Base-by-base conservation (phyloP, 2,797 vertebrate genomes). In the Myotis myotis region DNA sequence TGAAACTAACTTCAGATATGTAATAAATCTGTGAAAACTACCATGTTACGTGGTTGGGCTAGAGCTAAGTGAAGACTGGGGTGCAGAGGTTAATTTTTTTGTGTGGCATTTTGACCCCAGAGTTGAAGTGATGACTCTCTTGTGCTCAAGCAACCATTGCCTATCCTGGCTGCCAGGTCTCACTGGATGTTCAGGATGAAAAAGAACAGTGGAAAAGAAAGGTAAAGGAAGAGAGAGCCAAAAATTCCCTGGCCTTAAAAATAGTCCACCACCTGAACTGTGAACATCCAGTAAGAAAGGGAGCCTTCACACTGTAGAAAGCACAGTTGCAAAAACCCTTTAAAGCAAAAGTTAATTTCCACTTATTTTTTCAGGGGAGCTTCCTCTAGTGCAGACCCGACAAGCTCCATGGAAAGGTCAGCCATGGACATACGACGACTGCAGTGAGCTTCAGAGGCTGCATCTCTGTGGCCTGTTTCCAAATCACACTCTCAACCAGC, bases 401-500 rank as follows among this genome's bases (percentile, higher is more conserved):
- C 15, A 75, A 30, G 16, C 70, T 74, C 30, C 41, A 82, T 87
- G 89, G 89, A 91, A 96, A 93, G 13, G 1, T n/a, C 33, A 28
- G 64, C 55, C 25, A 17, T 53, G 71, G 93, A 95, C 74, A 75
- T 41, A 79, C 68, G 47, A 92, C 7, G 1, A 36, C 20, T 55
- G 30, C 82, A 85, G 87, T 89, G 95, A 33, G 82, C 95, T 88
- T 80, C 60, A 89, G 8, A 20, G 91, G 80, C 88, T 95, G 88
- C 79, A 96, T 85, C 96, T 96, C 96, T 38, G 79, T 71, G 95
- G 97, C 87, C 87, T 90, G 95, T 79, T 87, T 96, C 96, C 87
- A 96, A 97, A 97, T 97, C 44, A 93, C 82, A 94, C 93, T 88
- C 96, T 97, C 97, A 95, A 72, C 17, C 87, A 95, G 91, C 33